Base-by-base conservation (phyloP, 2,797 vertebrate genomes). In the Cetoscarus ocellatus region DNA sequence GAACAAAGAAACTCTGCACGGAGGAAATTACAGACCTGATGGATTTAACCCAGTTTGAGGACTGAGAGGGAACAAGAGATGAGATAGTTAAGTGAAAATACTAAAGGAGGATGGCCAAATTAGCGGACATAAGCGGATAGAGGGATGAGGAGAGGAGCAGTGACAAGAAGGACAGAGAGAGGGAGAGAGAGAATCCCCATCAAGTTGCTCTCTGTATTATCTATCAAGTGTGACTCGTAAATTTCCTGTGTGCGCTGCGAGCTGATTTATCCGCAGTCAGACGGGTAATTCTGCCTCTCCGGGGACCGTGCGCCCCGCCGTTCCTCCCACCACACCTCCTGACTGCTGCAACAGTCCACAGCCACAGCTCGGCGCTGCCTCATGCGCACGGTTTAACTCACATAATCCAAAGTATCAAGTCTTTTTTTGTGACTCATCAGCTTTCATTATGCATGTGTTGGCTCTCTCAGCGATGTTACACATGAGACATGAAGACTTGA, bases 211-310 rank as follows among this genome's bases (percentile, higher is more conserved):
- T 86, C 77, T 84, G 75, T 89, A 87, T 91, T 93, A 93, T 92
- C 86, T 88, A 87, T 90, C 89, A 90, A 86, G 81, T 86, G 72
- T 85, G 86, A 91, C 87, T 85, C 34, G 67, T 90, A 88, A 76
- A 92, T 89, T 88, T 91, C 82, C 87, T 85, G 69, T 69, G 73
- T 45, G 40, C 38, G 47, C 72, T 71, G 67, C 44, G 38, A 76
- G 82, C 79, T 86, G 88, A 93, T 92, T 90, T 90, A 88, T 90
- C 78, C 77, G 73, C 81, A 85, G 70, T 87, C 81, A 81, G 76
- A 83, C 62, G 70, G 77, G 86, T 91, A 88, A 91, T 88, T 91
- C 76, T 76, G 76, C 75, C 70, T 86, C 82, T 81, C 80, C 35
- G 70, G 63, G 76, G 83, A 84, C 60, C 51, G 49, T 47, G 12